phyloP scores from a whole-genome alignment of 2,888 invertebrate genomes.

The Apodemia hepburni region DNA sequence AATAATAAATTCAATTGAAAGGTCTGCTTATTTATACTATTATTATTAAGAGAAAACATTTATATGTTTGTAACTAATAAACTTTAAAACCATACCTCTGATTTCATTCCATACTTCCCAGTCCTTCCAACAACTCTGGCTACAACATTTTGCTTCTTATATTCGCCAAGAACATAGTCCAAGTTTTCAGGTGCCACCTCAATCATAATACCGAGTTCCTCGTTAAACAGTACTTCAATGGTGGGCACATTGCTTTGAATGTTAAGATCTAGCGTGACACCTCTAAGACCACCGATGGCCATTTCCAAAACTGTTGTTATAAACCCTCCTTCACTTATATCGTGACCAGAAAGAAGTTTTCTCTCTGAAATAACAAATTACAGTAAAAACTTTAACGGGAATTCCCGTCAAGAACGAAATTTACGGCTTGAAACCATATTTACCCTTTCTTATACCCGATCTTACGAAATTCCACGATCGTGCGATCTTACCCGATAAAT shows the following conservation, averaged over 20 bases:
- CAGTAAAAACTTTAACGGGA: neutral
- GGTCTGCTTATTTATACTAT: too few relatives aligned
- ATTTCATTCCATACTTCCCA: slow-evolving; percentile 83
- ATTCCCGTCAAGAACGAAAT: neutral
- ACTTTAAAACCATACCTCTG: slow-evolving; percentile 52
- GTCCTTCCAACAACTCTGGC: slow-evolving; percentile 85
- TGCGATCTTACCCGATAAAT: too few relatives aligned
- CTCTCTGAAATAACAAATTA: slow-evolving; percentile 70
- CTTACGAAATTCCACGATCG: too few relatives aligned
- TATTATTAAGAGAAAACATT: too few relatives aligned
- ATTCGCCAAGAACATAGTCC: slow-evolving; percentile 80
- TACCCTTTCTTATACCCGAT: too few relatives aligned
- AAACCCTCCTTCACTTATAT: slow-evolving; percentile 97
- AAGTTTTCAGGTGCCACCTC: slow-evolving; percentile 83
- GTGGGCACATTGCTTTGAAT: slow-evolving; percentile 64
- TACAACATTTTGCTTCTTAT: slow-evolving; percentile 80
- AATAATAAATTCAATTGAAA: too few relatives aligned
- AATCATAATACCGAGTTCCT: slow-evolving; percentile 92
- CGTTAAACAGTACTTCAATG: slow-evolving; percentile 88
- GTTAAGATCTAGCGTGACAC: slow-evolving; percentile 83
- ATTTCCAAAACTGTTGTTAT: slow-evolving; percentile 95
- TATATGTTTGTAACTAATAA: too few relatives aligned
- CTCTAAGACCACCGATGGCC: slow-evolving; percentile 96
- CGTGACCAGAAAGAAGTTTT: slow-evolving; percentile 92
- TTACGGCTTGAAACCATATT: too few relatives aligned